phyloP scores from a whole-genome alignment of 1,140 invertebrate genomes.

The Rhagoletis pomonella region DNA sequence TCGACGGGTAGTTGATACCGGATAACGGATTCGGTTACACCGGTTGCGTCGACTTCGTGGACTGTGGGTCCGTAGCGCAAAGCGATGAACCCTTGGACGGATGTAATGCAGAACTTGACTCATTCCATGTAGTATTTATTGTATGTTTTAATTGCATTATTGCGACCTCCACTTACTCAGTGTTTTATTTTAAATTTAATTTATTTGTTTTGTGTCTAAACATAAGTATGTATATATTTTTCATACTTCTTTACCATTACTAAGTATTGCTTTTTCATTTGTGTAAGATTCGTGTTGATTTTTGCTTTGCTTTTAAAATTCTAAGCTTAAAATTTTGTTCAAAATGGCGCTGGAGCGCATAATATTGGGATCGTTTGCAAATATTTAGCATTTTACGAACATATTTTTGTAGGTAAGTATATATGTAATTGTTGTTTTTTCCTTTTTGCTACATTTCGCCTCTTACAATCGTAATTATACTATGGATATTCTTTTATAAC shows the following conservation, averaged over 20 bases:
- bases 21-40: background rate
- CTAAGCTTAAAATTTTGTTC: background rate
- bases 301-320: background rate
- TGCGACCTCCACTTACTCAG: background rate
- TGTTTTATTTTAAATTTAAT: background rate
- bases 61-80: slow-evolving; percentile 28
- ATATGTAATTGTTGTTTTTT: background rate
- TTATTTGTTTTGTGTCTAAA: background rate
- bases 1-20: slow-evolving; percentile 16
- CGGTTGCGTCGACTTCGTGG: slow-evolving; percentile 29
- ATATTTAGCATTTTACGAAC: background rate
- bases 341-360: background rate
- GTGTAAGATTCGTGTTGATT: background rate
- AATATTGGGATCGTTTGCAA: background rate
- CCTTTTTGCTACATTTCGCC: background rate
- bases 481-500: slow-evolving; percentile 28
- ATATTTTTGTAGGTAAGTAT: background rate
- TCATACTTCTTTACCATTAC: background rate
- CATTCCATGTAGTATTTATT: no score
- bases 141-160: slow-evolving; percentile 1
- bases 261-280: background rate
- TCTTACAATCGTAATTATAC: slow-evolving; percentile 25
- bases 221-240: no score
- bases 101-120: slow-evolving; percentile 46
- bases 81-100: slow-evolving; percentile 54